Base-by-base conservation (phyloP, 23 tunicate genomes). In the Phallusia fumigata region DNA sequence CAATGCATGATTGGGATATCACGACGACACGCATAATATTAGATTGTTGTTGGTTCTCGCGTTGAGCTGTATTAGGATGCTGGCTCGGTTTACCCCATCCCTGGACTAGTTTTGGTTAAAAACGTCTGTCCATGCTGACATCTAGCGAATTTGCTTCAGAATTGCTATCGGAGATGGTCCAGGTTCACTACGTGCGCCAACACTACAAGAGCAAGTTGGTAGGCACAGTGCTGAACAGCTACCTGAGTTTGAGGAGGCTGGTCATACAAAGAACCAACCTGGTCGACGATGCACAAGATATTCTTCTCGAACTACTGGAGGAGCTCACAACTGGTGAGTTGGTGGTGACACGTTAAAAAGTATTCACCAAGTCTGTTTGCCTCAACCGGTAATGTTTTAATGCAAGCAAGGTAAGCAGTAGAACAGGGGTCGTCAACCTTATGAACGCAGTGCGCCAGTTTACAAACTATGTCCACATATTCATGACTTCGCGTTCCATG, bases 211-310 rank as follows among this genome's bases (percentile, higher is more conserved):
- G 91, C 80, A 89, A 79, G 22, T 35, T 94, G 12, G 94, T 94
- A 10, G 90, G 98, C 0, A 89, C 93, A 0, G 96, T 96, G 31
- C 52, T 96, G 50, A 88, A 91, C 86, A 88, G 99, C 76, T 96
- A 96, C 53, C 78, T 94, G 53, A 94, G 94, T 52, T 76, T 94
- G 77, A 77, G 98, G 32, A 86, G 89, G 36, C 86, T 94, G 30
- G 98, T 94, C 47, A 87, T 94, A 31, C 98, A 90, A 35, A 69
- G 99, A 72, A 96, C 99, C 35, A 91, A 88, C 76, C 36, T 91
- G 87, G 89, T 96, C 22, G 99, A 96, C 74, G 97, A 91, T 53
- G 90, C 99, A 0, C 99, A 96, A 53, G 93, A 88, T 5, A 77
- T 88, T 33, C 74, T 96, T 64, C 88, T 96, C n/a, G 96, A 88